These are phyloP conservation scores for Saccopteryx bilineata DNA, from an alignment of 2,113 vertebrate species.

Conservation along the genomic window DNA sequence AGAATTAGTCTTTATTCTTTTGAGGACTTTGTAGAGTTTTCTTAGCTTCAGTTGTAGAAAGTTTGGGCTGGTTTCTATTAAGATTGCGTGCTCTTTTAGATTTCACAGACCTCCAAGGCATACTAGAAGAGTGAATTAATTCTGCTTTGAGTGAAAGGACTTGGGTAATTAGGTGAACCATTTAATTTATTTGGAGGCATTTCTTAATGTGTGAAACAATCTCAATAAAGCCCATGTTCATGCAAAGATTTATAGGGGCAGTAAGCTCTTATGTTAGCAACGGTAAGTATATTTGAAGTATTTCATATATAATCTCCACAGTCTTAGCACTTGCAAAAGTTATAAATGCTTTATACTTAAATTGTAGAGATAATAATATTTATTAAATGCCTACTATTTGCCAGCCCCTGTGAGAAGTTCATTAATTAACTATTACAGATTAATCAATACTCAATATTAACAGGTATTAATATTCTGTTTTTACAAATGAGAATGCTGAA, in stretches of 20 bases:
- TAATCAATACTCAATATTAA: background rate
- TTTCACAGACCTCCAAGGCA: conserved; percentile 82
- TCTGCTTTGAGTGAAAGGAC: conserved; percentile 70
- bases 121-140: conserved; percentile 73
- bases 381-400: background rate
- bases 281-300: background rate
- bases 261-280: conserved; percentile 73
- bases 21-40: background rate
- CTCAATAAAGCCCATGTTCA: conserved; percentile 76
- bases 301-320: background rate
- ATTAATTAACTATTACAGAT: background rate
- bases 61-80: conserved; percentile 58
- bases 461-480: background rate
- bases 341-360: conserved; percentile 29
- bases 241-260: background rate
- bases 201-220: conserved; percentile 81
- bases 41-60: conserved; percentile 74
- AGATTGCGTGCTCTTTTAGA: conserved; percentile 65
- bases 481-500: conserved; percentile 25
- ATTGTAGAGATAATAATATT: background rate
- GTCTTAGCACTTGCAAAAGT: conserved; percentile 58
- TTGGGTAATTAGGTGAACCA: conserved; percentile 79
- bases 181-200: conserved; percentile 79
- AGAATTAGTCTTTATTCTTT: conserved; percentile 54
- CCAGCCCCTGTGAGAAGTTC: background rate